Conservation (phyloP, 2,113 vertebrate genomes). For the Chelonoidis abingdonii region DNA sequence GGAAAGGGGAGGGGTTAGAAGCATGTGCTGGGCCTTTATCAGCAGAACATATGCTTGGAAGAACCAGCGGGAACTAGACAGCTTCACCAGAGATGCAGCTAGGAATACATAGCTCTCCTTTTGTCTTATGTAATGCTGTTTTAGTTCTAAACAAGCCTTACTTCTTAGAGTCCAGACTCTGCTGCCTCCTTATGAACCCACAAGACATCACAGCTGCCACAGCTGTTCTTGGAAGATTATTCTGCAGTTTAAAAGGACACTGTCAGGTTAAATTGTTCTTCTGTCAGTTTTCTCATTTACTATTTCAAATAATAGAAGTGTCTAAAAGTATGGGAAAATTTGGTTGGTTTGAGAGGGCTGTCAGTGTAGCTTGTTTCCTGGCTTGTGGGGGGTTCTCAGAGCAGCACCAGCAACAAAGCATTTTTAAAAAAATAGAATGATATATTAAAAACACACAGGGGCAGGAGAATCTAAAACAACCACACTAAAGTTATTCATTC, state of each 20-base stretch:
- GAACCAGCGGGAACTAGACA: too few species aligned
- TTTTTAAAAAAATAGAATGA: not conserved
- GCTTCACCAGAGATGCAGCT: too few species aligned
- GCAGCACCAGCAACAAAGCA: not conserved
- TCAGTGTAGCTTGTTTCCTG: not conserved
- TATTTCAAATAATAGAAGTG: conserved; percentile 23
- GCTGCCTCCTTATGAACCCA: too few species aligned
- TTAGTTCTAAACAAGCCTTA: too few species aligned
- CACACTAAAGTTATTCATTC: not conserved
- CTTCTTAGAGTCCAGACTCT: too few species aligned
- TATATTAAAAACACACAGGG: not conserved
- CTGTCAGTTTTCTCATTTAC: not conserved
- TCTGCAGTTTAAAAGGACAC: not conserved
- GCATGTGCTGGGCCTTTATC: too few species aligned
- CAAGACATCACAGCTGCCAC: too few species aligned
- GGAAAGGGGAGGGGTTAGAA: too few species aligned
- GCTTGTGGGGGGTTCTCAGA: not conserved
- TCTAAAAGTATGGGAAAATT: not conserved
- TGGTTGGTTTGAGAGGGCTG: not conserved
- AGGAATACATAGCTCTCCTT: too few species aligned
- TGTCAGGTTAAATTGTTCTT: conserved; percentile 22
- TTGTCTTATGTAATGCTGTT: too few species aligned
- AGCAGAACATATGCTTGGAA: too few species aligned
- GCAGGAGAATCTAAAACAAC: too few species aligned
- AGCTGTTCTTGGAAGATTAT: not conserved